Base-by-base conservation (phyloP, 2,888 invertebrate genomes). In the Nephrocerus scutellatus region DNA sequence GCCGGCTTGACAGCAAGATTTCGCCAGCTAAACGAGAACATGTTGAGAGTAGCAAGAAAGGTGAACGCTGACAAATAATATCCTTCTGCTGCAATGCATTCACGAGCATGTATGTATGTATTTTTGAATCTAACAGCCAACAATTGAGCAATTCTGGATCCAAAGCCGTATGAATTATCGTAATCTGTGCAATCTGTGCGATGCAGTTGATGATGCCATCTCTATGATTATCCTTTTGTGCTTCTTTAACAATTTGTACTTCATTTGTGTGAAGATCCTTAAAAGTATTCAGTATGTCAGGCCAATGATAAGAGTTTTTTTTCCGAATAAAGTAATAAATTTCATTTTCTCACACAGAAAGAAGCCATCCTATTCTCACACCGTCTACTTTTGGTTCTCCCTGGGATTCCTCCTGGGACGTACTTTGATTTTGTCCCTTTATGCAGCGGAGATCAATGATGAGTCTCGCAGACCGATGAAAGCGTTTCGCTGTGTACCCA, bases 1-100 rank as follows among this genome's bases (percentile, higher is more conserved):
- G 72, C 78, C 56, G 79, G 80, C 1, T 59, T 84, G 12, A 70
- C 79, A 1, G 72, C 78, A 4, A 72, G 79, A 23, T 84, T 83
- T 54, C 72, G 73, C 13, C 76, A 79, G 51, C 59, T 82, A 3
- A 82, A 82, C 51, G 61, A 62, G 24, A 61, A 71, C 36, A 63
- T 76, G 41, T 55, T 66, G 29, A 55, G 61, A 0, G 60, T 69
- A 36, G 66, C 70, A 28, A 70, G 68, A 50, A 67, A 70, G 63
- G 75, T 65, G 33, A 33, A 46, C 40, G n/a, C n/a, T n/a, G n/a
- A n/a, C n/a, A n/a, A n/a, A n/a, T n/a, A 23, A n/a, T 36, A n/a
- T 21, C 9, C 21, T 8, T 21, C 19, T n/a, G n/a, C n/a, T n/a
- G n/a, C n/a, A n/a, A n/a, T n/a, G n/a, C n/a, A n/a, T n/a, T n/a